Conservation (phyloP, 2,113 vertebrate species). For the Leptodactylus fuscus region DNA sequence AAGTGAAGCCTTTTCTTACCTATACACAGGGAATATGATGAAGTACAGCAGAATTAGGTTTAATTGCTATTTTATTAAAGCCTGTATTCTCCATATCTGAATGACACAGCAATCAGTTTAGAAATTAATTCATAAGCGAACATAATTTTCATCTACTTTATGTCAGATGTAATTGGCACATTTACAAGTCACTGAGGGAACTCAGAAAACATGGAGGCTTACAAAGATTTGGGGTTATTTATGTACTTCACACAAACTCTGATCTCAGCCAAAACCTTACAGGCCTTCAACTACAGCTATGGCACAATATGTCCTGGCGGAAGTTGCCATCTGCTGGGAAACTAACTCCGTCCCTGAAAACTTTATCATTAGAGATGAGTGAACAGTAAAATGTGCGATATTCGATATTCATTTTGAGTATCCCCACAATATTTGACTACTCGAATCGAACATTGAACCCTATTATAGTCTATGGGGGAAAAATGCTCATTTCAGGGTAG, state of each 20-base stretch:
- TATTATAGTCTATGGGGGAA: no score
- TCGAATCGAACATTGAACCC: no score
- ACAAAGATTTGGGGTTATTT: neutral
- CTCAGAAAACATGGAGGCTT: neutral
- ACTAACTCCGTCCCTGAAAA: neutral
- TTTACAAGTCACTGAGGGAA: conserved; percentile 16
- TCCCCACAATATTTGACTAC: no score
- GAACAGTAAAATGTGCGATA: no score
- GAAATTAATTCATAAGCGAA: conserved; percentile 1
- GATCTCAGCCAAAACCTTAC: neutral
- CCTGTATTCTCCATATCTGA: neutral
- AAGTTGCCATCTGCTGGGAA: conserved; percentile 12
- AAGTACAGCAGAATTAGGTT: neutral
- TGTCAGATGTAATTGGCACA: conserved; percentile 12
- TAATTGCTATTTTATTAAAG: conserved; percentile 21
- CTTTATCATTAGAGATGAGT: neutral
- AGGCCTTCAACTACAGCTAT: neutral
- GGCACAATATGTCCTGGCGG: neutral
- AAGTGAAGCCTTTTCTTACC: neutral
- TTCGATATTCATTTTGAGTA: no score
- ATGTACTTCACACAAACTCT: neutral
- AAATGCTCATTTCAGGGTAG: no score
- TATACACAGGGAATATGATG: neutral
- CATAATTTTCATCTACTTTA: conserved; percentile 4
- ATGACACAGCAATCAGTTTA: conserved; percentile 11